Conservation (phyloP, 2,888 invertebrate genomes). For the Atrina japonica region DNA sequence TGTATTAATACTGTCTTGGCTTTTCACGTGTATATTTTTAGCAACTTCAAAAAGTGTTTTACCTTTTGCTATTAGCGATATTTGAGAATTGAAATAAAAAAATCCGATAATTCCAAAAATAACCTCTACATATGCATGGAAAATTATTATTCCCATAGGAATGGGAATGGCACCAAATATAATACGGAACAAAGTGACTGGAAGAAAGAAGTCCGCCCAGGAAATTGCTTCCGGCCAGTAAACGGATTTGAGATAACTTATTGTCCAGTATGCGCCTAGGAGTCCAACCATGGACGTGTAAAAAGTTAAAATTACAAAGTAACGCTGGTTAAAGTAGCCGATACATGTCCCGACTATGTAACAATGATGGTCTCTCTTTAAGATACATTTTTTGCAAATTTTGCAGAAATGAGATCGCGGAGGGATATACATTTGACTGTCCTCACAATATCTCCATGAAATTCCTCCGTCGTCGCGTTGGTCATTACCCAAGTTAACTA, state of each 20-base stretch:
- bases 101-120: slow-evolving; percentile 50
- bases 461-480: slow-evolving; percentile 27
- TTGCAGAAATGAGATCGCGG: slow-evolving; percentile 70
- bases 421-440: slow-evolving; percentile 58
- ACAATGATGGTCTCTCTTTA: slow-evolving; percentile 76
- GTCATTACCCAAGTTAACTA: slow-evolving; percentile 26
- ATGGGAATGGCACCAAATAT: slow-evolving; percentile 44
- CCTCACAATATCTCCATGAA: slow-evolving; percentile 53
- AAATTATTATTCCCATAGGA: slow-evolving; percentile 50
- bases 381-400: slow-evolving; percentile 69
- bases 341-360: slow-evolving; percentile 71
- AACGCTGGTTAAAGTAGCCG: slow-evolving; percentile 72
- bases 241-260: slow-evolving; percentile 52
- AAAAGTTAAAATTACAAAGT: slow-evolving; percentile 68
- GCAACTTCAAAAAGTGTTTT: slow-evolving; percentile 61
- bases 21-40: slow-evolving; percentile 55
- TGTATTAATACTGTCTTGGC: slow-evolving; percentile 42
- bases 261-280: slow-evolving; percentile 54
- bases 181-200: slow-evolving; percentile 50
- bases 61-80: slow-evolving; percentile 50
- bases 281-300: slow-evolving; percentile 57
- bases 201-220: slow-evolving; percentile 56
- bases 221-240: slow-evolving; percentile 46
- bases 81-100: slow-evolving; percentile 52
- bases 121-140: slow-evolving; percentile 54